A percentile compares a stretch with the other conserved stretches of the same genome.
Conservation (phyloP, 2,113 vertebrate genomes). For the Scytalopus superciliaris region DNA sequence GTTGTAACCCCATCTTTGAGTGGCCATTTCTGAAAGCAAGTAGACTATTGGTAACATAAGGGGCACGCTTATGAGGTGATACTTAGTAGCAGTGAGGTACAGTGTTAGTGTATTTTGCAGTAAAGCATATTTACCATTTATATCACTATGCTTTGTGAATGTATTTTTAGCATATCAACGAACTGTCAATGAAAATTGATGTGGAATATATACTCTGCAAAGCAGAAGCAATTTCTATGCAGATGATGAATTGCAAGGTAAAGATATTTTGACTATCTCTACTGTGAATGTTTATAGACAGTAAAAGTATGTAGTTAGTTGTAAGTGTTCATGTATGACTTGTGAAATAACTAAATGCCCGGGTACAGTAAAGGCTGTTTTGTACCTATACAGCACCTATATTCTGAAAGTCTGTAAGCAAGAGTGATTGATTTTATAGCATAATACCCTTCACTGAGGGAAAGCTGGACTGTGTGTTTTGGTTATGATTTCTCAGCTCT, state of each 20-base stretch:
- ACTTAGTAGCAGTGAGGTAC: neutral
- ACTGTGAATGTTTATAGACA: neutral
- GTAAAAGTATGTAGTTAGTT: neutral
- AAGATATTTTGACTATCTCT: neutral
- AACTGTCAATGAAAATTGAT: conserved; percentile 96
- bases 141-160: conserved; percentile 46
- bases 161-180: conserved; percentile 91
- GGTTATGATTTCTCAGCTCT: neutral
- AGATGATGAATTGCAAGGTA: conserved; percentile 94
- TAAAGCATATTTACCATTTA: neutral
- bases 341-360: neutral
- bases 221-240: conserved; percentile 89
- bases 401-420: neutral
- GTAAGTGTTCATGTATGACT: neutral
- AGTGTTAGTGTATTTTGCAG: neutral
- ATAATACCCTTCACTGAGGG: neutral
- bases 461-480: neutral
- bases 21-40: neutral
- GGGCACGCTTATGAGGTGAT: neutral
- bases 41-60: neutral
- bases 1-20: neutral
- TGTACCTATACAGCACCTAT: neutral
- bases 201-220: conserved; percentile 90
- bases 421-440: neutral
- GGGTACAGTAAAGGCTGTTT: neutral